A percentile compares a stretch with the other conserved stretches of the same genome.
phyloP scores from a whole-genome alignment of 2,797 vertebrate species.

The Hoplostethus mediterraneus region DNA sequence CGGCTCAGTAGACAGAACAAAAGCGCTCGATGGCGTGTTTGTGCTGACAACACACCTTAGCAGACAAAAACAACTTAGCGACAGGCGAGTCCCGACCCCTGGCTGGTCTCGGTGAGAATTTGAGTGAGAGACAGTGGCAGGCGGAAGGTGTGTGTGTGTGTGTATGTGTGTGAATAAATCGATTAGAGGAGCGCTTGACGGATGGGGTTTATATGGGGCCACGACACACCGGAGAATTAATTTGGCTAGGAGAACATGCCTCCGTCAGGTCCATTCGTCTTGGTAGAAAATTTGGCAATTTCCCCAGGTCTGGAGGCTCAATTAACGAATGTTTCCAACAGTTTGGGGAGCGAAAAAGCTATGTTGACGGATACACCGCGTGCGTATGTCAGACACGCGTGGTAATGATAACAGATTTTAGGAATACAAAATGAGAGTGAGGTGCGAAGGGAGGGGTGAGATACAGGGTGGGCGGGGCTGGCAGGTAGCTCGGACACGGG shows the following conservation, averaged over 20 bases:
- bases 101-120: conserved; percentile 37
- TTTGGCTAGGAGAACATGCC: conserved; percentile 73
- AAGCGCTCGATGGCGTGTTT: conserved; percentile 12
- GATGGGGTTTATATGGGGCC: conserved; percentile 79
- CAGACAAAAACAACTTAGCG: conserved; percentile 47
- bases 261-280: conserved; percentile 81
- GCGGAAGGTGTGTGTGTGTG: conserved; percentile 62
- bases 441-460: conserved; percentile 2
- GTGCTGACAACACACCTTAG: conserved; percentile 20
- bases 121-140: conserved; percentile 65
- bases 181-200: conserved; percentile 80
- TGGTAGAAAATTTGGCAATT: conserved; percentile 74
- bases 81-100: conserved; percentile 40
- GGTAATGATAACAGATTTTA: conserved; percentile 69
- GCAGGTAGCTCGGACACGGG: neutral
- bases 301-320: conserved; percentile 75
- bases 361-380: conserved; percentile 55
- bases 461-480: neutral
- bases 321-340: conserved; percentile 71
- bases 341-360: conserved; percentile 64
- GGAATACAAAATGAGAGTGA: conserved; percentile 41
- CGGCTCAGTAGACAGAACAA: conserved; percentile 13
- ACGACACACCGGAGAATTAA: conserved; percentile 80
- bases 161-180: conserved; percentile 77
- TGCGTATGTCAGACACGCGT: conserved; percentile 56